Evolutionary conservation across 2,888 invertebrate genomes (phyloP), one percentile per base, ranked within the genome.

Genomic region (Eristalis tenax): DNA sequence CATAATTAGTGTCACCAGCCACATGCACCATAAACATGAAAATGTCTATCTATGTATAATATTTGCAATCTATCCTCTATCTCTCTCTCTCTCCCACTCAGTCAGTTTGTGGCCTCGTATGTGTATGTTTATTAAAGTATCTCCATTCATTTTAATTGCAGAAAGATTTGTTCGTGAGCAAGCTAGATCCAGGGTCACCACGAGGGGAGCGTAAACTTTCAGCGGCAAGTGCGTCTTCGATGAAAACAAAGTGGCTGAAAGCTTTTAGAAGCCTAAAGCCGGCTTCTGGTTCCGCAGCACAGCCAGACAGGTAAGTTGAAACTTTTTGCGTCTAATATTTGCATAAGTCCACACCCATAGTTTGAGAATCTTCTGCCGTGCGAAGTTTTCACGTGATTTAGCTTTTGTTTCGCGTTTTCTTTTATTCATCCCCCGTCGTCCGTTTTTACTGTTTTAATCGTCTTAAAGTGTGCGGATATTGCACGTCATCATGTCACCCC

Each of bases 201-300:
- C 92, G 92, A 90, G 94, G 95, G 91, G 97, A 97, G 93, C 95
- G 97, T 89, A 98, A 97, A 94, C 95, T 97, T 94, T 97, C 97
- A 61, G 96, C 96, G 73, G 96, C 97, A 81, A 97, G 97, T 89
- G 96, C 96, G 89, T 96, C 96, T 91, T 96, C 97, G 93, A 98
- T 98, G 96, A 98, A 98, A 94, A 98, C 97, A 93, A 98, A 98
- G 95, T 99, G 99, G 99, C 94, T 98, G 91, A 99, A 98, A 94
- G 99, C 99, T 89, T 98, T 99, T 94, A 97, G 97, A 93, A 98
- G 97, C 93, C 95, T 99, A 90, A 98, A 98, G 94, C 97, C 97
- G 59, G 96, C 96, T 90, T 95, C 95, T 89, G 95, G 94, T 83
- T 94, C 94, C 69, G 91, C 91, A 91, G 91, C 92, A 90, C 92